Base-by-base conservation (phyloP, 2,113 vertebrate species). In the Zosterops japonicus region DNA sequence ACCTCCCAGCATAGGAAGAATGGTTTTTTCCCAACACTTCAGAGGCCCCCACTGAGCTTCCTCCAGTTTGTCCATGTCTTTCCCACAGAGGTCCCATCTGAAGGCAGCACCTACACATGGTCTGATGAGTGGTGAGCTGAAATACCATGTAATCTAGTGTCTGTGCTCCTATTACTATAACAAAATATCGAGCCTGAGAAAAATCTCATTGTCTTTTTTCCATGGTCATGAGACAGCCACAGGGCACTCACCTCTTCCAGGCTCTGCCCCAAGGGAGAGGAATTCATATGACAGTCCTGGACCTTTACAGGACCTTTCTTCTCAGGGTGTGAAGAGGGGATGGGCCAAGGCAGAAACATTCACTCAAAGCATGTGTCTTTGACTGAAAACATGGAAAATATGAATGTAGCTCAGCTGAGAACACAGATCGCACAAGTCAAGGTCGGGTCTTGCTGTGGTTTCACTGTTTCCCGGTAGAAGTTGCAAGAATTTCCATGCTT, bases 401-500 rank as follows among this genome's bases (percentile, higher is more conserved):
- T 70, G n/a, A 95, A 84, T 50, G 79, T 13, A 75, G 22, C 70
- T 95, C 78, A 93, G 82, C 79, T 85, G 88, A 96, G 88, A 96
- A 80, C 53, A 91, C 87, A 88, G 65, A 90, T 90, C 53, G 0
- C 20, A 60, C 39, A 95, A 95, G 77, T 84, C 93, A 96, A 90
- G 82, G 85, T 91, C 59, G 13, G 70, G 70, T 76, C 90, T 72
- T 53, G 44, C 87, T 95, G 94, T 90, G 94, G 84, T 95, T 95
- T 96, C 57, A 80, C 70, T 6, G 4, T 85, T 96, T 94, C 90
- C 90, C 2, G 5, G 90, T 94, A 95, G 82, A 31, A 90, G 53
- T n/a, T 78, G 83, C 90, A 94, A 95, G 92, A 96, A 93, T 96
- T 96, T 96, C 87, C 95, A 95, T 88, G 70, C 31, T 80, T 83